Evolutionary conservation across 2,113 vertebrate species (phyloP).

Genomic region (Pelobates fuscus): DNA sequence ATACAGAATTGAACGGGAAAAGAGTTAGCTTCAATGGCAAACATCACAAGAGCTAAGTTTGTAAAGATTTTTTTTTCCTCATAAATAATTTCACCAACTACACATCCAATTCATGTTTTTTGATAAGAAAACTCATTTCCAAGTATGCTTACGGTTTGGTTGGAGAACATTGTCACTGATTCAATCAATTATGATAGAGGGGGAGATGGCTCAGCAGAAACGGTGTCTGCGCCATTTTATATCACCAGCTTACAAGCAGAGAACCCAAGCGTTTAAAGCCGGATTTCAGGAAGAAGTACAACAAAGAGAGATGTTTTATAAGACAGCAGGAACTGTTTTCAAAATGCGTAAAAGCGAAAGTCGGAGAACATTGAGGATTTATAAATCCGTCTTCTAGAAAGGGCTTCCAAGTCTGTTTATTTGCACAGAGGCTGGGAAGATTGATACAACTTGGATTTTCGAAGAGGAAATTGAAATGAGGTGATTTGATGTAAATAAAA

Average conservation of each 20-base stretch:
- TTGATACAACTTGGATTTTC: neutral
- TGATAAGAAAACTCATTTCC: conserved; percentile 46
- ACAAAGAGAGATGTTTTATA: conserved; percentile 23
- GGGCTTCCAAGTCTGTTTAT: conserved; percentile 12
- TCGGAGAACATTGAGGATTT: neutral
- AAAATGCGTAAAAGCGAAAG: neutral
- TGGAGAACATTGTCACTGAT: conserved; percentile 37
- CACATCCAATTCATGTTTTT: conserved; percentile 40
- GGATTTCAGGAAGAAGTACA: conserved; percentile 5
- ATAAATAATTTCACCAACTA: conserved; percentile 44
- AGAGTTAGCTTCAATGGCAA: conserved; percentile 27
- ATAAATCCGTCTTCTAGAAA: conserved; percentile 8
- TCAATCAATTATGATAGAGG: conserved; percentile 37
- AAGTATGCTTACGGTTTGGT: conserved; percentile 18
- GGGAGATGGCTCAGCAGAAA: conserved; percentile 1
- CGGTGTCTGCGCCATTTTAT: neutral
- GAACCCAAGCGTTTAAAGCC: conserved; percentile 27
- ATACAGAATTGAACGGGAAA: conserved; percentile 7
- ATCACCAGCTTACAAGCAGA: conserved; percentile 8
- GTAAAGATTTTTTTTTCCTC: conserved; percentile 40
- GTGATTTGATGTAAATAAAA: neutral
- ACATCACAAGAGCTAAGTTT: conserved; percentile 43
- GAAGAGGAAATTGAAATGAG: conserved; percentile 11
- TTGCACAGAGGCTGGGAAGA: neutral
- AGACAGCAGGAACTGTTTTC: conserved; percentile 15